These are phyloP conservation scores for Sisyra terminalis DNA, from an alignment of 2,888 invertebrate genomes.

Conservation along the genomic window DNA sequence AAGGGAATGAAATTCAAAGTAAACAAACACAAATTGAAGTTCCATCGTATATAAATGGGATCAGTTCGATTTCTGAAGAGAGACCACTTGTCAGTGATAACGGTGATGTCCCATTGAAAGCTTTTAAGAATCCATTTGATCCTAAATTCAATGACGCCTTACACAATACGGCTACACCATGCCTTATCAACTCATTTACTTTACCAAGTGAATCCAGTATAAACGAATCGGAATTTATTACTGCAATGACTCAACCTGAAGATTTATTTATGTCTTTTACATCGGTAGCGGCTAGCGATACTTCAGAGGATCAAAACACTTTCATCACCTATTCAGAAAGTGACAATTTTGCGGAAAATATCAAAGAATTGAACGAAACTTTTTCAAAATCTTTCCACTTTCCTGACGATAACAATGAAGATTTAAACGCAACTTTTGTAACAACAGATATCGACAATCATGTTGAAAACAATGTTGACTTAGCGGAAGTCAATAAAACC, in stretches of 20 bases:
- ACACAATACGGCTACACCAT: constrained; percentile 35
- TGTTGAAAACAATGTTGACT: neutral
- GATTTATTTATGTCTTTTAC: constrained; percentile 7
- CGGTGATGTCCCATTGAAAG: neutral
- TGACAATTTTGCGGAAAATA: neutral
- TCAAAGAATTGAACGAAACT: neutral
- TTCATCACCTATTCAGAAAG: neutral
- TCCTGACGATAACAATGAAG: neutral
- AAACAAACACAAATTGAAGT: too few relatives aligned
- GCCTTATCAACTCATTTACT: constrained; percentile 37
- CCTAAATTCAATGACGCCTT: constrained; percentile 26
- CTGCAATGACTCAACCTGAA: constrained; percentile 8
- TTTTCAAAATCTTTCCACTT: neutral
- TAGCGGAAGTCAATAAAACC: neutral
- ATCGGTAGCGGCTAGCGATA: constrained; percentile 2
- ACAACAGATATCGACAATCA: neutral
- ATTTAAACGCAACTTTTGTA: neutral
- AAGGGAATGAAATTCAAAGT: too few relatives aligned
- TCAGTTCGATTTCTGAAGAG: neutral
- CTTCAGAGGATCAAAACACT: constrained; percentile 1
- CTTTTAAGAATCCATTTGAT: constrained; percentile 1
- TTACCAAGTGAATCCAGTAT: constrained; percentile 27
- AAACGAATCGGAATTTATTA: constrained; percentile 19
- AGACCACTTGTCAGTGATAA: neutral
- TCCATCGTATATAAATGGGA: too few relatives aligned